Evolutionary conservation across 2,113 vertebrate species (phyloP), one percentile per base, ranked within the genome.

Genomic region (Pantherophis guttatus): DNA sequence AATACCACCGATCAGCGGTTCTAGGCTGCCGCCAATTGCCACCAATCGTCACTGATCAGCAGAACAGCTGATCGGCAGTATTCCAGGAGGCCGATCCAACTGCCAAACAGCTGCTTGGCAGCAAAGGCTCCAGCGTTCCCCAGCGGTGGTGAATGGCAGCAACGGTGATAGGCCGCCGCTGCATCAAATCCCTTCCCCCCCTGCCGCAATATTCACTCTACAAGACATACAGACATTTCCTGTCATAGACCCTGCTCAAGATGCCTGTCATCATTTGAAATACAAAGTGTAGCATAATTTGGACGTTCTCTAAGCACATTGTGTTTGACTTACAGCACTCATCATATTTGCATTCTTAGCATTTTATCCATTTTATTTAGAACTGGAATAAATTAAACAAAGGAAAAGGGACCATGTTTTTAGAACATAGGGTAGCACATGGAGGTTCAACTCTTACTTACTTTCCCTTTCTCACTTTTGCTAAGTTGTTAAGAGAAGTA

Each of bases 401-500:
- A 48, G n/a, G 6, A 8, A 81, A 81, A 81, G 33, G 33, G 7
- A 39, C n/a, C 70, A 75, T 2, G 1, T 33, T 70, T 70, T 70
- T 70, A 70, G 65, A 70, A 70, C 11, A 70, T 15, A 75, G n/a
- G 13, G n/a, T 75, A 33, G 65, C 65, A 33, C 70, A 81, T 3
- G 33, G 70, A 81, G 33, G 8, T 39, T 81, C 65, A 39, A 8
- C 17, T 81, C 7, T 81, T 81, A 8, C 33, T 81, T 39, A 39
- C 23, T 86, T 48, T 86, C 85, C 44, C 9, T 91, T 86, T 87
- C 81, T 93, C 91, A 96, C 95, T 94, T 95, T 96, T 97, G 96
- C 95, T 96, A 94, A 95, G 93, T 96, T 94, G 96, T 95, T 94
- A 96, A 91, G 88, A 92, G 94, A 95, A 96, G 96, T 95, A 97